These are phyloP conservation scores for Aurelia aurita DNA, from an alignment of 30 jellyfish, hydroid and myxozoan species.

Conservation along the genomic window DNA sequence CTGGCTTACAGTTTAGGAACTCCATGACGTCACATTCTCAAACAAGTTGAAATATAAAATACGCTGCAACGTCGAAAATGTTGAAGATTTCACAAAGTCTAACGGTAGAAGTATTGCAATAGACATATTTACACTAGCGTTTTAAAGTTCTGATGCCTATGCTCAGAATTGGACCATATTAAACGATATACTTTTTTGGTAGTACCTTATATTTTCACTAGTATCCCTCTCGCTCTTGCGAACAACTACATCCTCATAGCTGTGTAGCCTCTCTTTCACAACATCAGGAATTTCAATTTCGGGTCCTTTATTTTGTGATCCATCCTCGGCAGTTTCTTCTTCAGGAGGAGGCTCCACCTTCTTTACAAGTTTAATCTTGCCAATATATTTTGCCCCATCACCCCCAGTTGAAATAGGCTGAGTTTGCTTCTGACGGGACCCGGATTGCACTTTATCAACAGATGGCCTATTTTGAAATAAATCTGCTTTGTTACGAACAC, in stretches of 20 bases:
- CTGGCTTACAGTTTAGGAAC: no score
- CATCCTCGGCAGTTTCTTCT: slow-evolving; percentile 17
- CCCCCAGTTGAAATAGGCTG: slow-evolving; percentile 46
- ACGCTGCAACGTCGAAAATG: no score
- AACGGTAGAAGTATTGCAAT: no score
- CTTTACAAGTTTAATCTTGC: slow-evolving; percentile 66
- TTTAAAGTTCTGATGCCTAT: no score
- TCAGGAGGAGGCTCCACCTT: slow-evolving; percentile 44
- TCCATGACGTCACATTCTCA: no score
- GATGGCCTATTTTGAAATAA: slow-evolving; percentile 58
- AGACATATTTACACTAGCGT: no score
- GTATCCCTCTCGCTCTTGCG: slow-evolving; percentile 25
- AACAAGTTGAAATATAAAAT: no score
- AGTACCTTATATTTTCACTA: slow-evolving; percentile 31
- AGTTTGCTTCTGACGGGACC: slow-evolving; percentile 24
- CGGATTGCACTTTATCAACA: slow-evolving; percentile 26
- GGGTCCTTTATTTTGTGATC: slow-evolving; percentile 18
- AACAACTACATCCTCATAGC: slow-evolving; percentile 49
- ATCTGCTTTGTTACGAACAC: slow-evolving; percentile 51
- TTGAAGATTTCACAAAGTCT: no score
- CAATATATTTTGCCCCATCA: slow-evolving; percentile 71
- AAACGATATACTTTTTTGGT: neutral
- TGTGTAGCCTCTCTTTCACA: slow-evolving; percentile 56
- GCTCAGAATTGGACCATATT: neutral
- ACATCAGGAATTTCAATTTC: slow-evolving; percentile 60